These are phyloP conservation scores for Nymphalis io DNA, from an alignment of 1,140 invertebrate species.

Conservation along the genomic window DNA sequence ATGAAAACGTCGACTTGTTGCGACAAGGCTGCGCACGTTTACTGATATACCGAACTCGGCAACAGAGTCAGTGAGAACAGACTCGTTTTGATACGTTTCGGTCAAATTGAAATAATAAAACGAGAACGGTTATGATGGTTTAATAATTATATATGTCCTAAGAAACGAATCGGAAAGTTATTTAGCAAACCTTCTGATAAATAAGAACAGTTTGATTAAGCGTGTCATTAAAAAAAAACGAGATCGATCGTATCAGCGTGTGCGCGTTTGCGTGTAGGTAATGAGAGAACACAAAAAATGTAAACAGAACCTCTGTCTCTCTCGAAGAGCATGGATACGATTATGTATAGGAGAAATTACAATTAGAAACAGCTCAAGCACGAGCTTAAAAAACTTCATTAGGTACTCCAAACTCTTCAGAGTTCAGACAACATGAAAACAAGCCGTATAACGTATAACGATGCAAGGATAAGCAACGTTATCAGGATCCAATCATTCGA, in stretches of 20 bases:
- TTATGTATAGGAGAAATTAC: background rate
- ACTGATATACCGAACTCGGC: too few relatives aligned
- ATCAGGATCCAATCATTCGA: too few relatives aligned
- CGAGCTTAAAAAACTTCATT: too few relatives aligned
- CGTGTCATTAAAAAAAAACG: background rate
- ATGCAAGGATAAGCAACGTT: too few relatives aligned
- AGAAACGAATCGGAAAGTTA: too few relatives aligned
- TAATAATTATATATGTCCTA: background rate
- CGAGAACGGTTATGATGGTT: background rate
- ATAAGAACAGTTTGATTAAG: background rate
- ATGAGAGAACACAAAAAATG: constrained; percentile 15
- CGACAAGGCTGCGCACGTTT: background rate
- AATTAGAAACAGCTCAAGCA: background rate
- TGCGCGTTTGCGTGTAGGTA: background rate
- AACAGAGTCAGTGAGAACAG: background rate
- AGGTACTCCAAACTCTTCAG: too few relatives aligned
- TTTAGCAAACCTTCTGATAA: background rate
- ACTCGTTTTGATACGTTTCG: background rate
- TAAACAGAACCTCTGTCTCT: constrained; percentile 25
- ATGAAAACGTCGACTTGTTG: constrained; percentile 31
- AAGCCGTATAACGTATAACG: too few relatives aligned
- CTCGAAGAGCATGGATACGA: background rate
- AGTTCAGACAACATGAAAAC: too few relatives aligned
- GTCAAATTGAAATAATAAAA: background rate
- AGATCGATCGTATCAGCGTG: constrained; percentile 13